A percentile compares a stretch with the other conserved stretches of the same genome.
Conservation (phyloP, 2,888 invertebrate genomes). For the Drosophila niveifrons region DNA sequence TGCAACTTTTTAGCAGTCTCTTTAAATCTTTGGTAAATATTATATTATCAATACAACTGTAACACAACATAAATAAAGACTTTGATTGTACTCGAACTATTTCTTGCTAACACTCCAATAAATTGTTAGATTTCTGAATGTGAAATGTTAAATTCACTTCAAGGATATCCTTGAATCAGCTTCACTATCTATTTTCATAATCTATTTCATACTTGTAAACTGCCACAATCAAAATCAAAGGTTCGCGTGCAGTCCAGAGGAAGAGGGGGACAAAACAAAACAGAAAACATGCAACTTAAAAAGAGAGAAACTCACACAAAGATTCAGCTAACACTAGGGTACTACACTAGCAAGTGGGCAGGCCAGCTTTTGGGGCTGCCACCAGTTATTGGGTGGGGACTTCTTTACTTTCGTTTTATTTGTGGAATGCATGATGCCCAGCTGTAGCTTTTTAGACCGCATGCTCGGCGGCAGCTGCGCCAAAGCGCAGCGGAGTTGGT, state of each 20-base stretch:
- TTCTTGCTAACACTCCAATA: no score
- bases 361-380: conserved; percentile 22
- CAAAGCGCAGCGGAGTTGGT: conserved; percentile 86
- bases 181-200: no score
- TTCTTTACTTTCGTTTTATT: not conserved
- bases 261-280: conserved; percentile 17
- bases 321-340: conserved; percentile 65
- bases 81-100: no score
- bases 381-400: conserved; percentile 23
- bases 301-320: conserved; percentile 29
- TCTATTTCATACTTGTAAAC: not conserved
- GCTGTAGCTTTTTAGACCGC: conserved; percentile 72
- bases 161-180: no score
- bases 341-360: conserved; percentile 52
- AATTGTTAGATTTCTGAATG: no score
- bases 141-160: no score
- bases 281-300: conserved; percentile 38
- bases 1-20: no score
- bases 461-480: conserved; percentile 84
- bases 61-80: no score
- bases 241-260: conserved; percentile 23
- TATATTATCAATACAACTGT: no score
- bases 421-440: conserved; percentile 1
- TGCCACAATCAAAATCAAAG: conserved; percentile 41
- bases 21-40: no score